Conservation (phyloP, 2,888 invertebrate genomes). For the Myopa testacea region DNA sequence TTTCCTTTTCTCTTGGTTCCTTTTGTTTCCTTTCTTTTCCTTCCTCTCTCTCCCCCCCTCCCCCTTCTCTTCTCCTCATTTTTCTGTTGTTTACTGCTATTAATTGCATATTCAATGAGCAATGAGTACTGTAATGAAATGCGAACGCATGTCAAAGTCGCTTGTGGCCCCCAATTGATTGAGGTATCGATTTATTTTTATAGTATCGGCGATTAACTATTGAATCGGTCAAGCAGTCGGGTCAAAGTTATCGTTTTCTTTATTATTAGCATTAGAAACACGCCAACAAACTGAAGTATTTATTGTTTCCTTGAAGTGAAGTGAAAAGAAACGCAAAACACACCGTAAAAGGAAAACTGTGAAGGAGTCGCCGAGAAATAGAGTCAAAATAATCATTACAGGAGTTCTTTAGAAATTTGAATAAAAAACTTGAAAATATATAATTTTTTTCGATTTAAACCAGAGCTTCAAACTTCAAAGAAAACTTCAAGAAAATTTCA, state of each 20-base stretch:
- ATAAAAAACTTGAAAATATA: too few species aligned
- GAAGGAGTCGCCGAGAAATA: too few species aligned
- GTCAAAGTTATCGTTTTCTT: not conserved
- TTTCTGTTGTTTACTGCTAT: constrained; percentile 19
- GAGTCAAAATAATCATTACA: too few species aligned
- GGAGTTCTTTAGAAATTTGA: too few species aligned
- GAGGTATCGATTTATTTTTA: constrained; percentile 8
- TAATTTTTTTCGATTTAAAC: too few species aligned
- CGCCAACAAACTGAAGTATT: not conserved
- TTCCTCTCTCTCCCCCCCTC: not conserved
- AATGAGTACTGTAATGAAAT: constrained; percentile 2
- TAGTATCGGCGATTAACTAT: constrained; percentile 16
- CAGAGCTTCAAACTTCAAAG: too few species aligned
- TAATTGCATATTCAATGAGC: constrained; percentile 35
- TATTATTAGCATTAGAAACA: not conserved
- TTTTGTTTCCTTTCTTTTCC: too few species aligned
- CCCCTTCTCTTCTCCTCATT: not conserved
- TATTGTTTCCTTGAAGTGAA: constrained; percentile 11
- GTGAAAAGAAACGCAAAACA: constrained; percentile 5
- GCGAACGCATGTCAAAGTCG: constrained; percentile 6
- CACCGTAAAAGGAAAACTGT: not conserved
- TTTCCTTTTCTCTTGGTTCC: too few species aligned
- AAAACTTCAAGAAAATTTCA: too few species aligned
- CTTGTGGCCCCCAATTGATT: not conserved
- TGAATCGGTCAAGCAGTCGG: not conserved